phyloP scores from a whole-genome alignment of 2,888 invertebrate species.

The Agrochola macilenta region DNA sequence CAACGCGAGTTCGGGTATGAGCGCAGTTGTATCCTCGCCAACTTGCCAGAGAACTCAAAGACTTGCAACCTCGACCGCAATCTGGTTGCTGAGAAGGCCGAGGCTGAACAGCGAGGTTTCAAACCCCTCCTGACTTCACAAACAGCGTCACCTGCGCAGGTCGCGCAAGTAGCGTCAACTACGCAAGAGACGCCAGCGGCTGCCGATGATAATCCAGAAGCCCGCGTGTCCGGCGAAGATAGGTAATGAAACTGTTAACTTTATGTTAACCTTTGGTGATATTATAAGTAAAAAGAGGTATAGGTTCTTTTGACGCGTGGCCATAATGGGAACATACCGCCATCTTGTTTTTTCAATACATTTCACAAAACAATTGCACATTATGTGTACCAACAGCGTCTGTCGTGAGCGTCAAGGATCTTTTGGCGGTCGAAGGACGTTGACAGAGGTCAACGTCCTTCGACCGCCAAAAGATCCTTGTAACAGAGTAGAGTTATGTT shows the following conservation, averaged over 20 bases:
- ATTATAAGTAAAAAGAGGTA: background rate
- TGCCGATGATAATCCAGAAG: background rate
- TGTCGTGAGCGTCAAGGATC: too few relatives aligned
- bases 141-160: background rate
- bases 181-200: background rate
- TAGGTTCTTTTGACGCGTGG: background rate
- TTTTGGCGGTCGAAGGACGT: too few relatives aligned
- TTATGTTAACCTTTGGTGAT: background rate
- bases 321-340: background rate
- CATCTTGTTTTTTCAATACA: background rate
- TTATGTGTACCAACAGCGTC: background rate
- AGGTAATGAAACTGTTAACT: slow-evolving; percentile 9
- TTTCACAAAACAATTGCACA: background rate
- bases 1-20: slow-evolving; percentile 74
- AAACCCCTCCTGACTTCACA: slow-evolving; percentile 26
- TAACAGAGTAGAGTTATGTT: background rate
- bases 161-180: slow-evolving; percentile 18
- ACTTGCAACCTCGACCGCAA: slow-evolving; percentile 78
- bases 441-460: too few relatives aligned
- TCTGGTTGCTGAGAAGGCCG: slow-evolving; percentile 72
- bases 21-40: slow-evolving; percentile 67
- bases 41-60: slow-evolving; percentile 69
- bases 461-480: too few relatives aligned
- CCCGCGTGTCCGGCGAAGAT: slow-evolving; percentile 25
- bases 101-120: slow-evolving; percentile 41